Evolutionary conservation across 2,888 invertebrate species (phyloP).

Genomic region (Melanchra persicariae): DNA sequence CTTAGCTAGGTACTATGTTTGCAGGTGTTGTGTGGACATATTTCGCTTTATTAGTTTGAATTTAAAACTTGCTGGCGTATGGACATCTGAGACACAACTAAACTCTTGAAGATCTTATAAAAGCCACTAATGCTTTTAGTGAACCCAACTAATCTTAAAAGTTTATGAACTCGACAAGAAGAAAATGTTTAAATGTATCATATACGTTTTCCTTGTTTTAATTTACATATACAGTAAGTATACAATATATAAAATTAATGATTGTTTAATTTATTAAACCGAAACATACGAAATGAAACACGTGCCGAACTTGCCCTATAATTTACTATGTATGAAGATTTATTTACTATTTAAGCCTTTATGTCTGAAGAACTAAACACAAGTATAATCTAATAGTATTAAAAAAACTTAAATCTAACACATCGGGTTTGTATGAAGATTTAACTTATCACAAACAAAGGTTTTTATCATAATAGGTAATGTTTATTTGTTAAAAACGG

Average conservation of each 20-base stretch:
- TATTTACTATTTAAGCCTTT: no score
- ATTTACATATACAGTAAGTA: background rate
- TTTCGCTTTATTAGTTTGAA: background rate
- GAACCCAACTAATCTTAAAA: no score
- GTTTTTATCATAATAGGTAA: constrained; percentile 17
- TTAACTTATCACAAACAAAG: background rate
- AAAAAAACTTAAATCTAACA: no score
- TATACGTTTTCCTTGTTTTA: background rate
- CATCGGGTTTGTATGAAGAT: background rate
- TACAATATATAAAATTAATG: background rate
- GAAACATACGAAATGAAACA: background rate
- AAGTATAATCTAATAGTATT: no score
- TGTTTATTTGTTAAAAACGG: constrained; percentile 11
- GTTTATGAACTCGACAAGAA: no score
- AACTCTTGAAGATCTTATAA: background rate
- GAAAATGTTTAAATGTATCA: background rate
- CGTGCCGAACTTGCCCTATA: background rate
- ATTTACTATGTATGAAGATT: background rate
- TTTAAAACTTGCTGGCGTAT: background rate
- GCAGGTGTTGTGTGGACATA: background rate
- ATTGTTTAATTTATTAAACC: background rate
- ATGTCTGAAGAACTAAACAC: no score
- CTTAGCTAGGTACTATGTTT: background rate
- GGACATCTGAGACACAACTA: background rate
- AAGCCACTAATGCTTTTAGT: background rate